Conservation (phyloP, 2,113 vertebrate species). For the Raja brachyura region DNA sequence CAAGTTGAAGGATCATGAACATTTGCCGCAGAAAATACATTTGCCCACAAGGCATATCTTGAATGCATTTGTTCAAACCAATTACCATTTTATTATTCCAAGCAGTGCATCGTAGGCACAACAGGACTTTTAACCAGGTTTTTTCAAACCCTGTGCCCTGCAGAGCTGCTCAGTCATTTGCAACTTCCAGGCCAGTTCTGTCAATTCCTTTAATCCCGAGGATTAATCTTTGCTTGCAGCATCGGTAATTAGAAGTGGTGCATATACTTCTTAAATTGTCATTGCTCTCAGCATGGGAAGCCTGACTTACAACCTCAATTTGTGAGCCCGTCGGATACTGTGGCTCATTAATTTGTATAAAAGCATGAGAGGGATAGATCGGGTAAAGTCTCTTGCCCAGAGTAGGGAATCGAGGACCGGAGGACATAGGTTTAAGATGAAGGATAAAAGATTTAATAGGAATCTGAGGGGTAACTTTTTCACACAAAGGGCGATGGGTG, state of each 20-base stretch:
- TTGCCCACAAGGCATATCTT: neutral
- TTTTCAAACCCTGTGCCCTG: neutral
- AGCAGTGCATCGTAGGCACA: neutral
- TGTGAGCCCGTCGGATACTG: neutral
- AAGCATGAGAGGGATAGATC: too few species aligned
- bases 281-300: neutral
- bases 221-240: slow-evolving; percentile 16
- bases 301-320: neutral
- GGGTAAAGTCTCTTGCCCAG: too few species aligned
- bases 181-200: neutral
- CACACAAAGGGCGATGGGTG: too few species aligned
- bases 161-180: neutral
- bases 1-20: neutral
- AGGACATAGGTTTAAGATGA: too few species aligned
- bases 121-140: neutral
- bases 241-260: neutral
- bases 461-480: too few species aligned
- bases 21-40: neutral
- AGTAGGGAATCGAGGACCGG: too few species aligned
- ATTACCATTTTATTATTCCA: slow-evolving; percentile 10
- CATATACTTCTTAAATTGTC: slow-evolving; percentile 5
- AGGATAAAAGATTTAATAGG: too few species aligned
- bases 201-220: neutral
- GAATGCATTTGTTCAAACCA: slow-evolving; percentile 28
- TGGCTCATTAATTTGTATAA: neutral